Percentiles rank a stretch among this genome's conserved stretches.
These are phyloP conservation scores for Aphidius colemani DNA, from an alignment of 2,888 invertebrate species.

Conservation along the genomic window DNA sequence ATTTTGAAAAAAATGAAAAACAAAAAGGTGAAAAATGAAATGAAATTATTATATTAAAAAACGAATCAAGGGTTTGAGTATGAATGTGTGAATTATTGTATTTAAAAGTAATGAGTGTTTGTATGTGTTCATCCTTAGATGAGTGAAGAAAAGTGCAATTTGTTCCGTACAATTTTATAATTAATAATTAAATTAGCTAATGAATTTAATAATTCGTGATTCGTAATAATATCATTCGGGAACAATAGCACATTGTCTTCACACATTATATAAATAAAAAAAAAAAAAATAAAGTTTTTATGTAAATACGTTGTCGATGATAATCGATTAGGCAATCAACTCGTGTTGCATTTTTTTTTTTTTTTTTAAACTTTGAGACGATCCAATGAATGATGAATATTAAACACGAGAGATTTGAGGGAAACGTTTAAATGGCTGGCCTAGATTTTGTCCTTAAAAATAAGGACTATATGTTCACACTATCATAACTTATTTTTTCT, in stretches of 20 bases:
- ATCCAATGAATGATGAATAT: not conserved
- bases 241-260: conserved; percentile 21
- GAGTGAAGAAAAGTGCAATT: conserved; percentile 22
- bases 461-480: no score
- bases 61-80: conserved; percentile 24
- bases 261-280: conserved; percentile 26
- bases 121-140: conserved; percentile 19
- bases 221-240: conserved; percentile 10
- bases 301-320: conserved; percentile 27
- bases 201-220: no score
- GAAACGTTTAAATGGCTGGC: conserved; percentile 28
- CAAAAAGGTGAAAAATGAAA: not conserved
- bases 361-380: no score
- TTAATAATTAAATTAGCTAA: no score
- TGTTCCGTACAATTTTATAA: not conserved
- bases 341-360: no score
- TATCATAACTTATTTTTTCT: no score
- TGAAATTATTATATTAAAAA: conserved; percentile 12
- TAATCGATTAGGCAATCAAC: conserved; percentile 12
- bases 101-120: conserved; percentile 29
- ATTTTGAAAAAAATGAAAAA: conserved; percentile 5
- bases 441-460: conserved; percentile 21
- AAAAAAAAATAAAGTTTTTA: conserved; percentile 14
- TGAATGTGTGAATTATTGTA: conserved; percentile 32
- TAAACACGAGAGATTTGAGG: conserved; percentile 13